Evolutionary conservation across 2,113 vertebrate genomes (phyloP), one percentile per base, ranked within the genome.

Genomic region (Aphyosemion australe): DNA sequence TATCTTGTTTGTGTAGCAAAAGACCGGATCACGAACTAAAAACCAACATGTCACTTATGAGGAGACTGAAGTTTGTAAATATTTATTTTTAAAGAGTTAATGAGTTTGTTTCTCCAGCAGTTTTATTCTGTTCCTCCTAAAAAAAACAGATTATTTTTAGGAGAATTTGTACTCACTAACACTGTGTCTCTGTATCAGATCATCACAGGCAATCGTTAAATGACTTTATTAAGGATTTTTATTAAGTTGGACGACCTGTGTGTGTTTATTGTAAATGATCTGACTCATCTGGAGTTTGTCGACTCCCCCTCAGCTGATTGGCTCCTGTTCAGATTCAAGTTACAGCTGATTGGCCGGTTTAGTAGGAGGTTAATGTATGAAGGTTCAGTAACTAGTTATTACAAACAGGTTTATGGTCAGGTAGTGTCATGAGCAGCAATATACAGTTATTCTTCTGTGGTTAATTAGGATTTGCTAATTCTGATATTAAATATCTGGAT

Each of bases 221-320:
- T 26, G 26, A 26, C 1, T 37, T 37, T 37, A 37, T 37, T 37
- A 8, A 3, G 34, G 34, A 37, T 37, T 10, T n/a, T 3, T 20
- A 26, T 47, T 12, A 12, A 31, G 6, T 15, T 13, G 41, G 12
- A 42, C 10, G 12, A 42, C 41, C 12, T 5, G 14, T 15, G 19
- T 12, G 21, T 61, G 15, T 51, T 71, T 45, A 37, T 54, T 14
- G 26, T 4, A 21, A 19, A 45, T 45, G 15, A 7, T 31, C 20
- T 13, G 8, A 26, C 26, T 8, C n/a, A 26, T 37, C 34, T 37
- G 12, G 12, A 26, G 39, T 10, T 16, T 47, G 41, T 12, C 51
- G 69, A 81, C 81, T 63, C 84, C 83, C 84, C 80, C 58, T 73
- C n/a, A 60, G 62, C 76, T 48, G 82, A 57, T 84, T 86, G 83